These are phyloP conservation scores for Pagrus major DNA, from an alignment of 2,113 vertebrate species.

Conservation along the genomic window DNA sequence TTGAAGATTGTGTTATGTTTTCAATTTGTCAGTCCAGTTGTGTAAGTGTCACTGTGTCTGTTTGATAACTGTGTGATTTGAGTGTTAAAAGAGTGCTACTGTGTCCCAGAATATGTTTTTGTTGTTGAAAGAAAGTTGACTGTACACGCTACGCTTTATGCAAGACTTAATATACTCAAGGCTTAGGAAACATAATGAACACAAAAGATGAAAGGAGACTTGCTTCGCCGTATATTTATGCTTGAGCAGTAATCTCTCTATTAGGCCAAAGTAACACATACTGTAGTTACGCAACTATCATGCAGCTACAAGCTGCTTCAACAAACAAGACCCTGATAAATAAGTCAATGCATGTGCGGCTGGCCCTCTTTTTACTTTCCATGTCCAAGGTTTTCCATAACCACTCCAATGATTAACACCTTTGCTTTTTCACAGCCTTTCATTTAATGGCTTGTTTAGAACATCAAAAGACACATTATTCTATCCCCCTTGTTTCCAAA, in stretches of 20 bases:
- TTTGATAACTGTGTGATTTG: slow-evolving; percentile 14
- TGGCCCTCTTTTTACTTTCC: slow-evolving; percentile 36
- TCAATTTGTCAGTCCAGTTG: slow-evolving; percentile 3
- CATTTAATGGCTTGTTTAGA: slow-evolving; percentile 72
- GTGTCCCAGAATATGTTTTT: slow-evolving; percentile 13
- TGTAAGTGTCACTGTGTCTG: neutral
- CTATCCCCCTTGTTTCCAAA: slow-evolving; percentile 52
- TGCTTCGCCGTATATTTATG: slow-evolving; percentile 46
- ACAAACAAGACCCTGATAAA: slow-evolving; percentile 62
- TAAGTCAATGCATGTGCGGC: slow-evolving; percentile 34
- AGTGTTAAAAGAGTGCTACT: neutral
- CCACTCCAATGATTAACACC: slow-evolving; percentile 40
- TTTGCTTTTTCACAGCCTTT: slow-evolving; percentile 61
- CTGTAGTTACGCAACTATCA: slow-evolving; percentile 62
- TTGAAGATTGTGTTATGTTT: slow-evolving; percentile 15
- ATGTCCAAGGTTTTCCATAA: slow-evolving; percentile 68
- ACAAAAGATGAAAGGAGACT: slow-evolving; percentile 63
- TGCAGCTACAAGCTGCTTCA: slow-evolving; percentile 53
- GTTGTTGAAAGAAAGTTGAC: slow-evolving; percentile 19
- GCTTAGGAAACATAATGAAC: slow-evolving; percentile 50
- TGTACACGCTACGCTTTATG: slow-evolving; percentile 1
- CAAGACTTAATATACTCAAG: slow-evolving; percentile 34
- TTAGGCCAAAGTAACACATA: slow-evolving; percentile 56
- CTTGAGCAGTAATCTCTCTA: slow-evolving; percentile 42
- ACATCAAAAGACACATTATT: slow-evolving; percentile 78